phyloP scores from a whole-genome alignment of 1,140 invertebrate genomes.

The Nebria ingens region DNA sequence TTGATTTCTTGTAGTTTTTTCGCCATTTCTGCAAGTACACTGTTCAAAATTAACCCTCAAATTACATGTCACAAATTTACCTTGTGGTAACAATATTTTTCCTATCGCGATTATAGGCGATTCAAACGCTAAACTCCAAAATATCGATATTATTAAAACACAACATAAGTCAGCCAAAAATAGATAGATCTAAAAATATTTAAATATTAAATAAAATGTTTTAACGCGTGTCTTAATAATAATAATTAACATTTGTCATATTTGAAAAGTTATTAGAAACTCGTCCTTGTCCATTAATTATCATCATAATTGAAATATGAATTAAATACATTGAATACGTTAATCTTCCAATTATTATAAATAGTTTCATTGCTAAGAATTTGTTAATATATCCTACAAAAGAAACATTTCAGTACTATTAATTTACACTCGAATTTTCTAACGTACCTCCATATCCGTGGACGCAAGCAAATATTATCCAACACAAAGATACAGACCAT shows the following conservation, averaged over 20 bases:
- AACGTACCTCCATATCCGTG: constrained; percentile 47
- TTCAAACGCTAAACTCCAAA: constrained; percentile 20
- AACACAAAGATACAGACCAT: constrained; percentile 47
- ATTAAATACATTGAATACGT: constrained; percentile 25
- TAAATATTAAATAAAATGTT: constrained; percentile 2
- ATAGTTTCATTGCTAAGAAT: constrained; percentile 19
- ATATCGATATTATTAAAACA: constrained; percentile 11
- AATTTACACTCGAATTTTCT: neutral
- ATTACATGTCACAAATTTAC: no score
- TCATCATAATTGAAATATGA: constrained; percentile 17
- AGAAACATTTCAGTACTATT: neutral
- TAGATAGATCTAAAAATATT: constrained; percentile 16
- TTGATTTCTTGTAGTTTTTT: no score
- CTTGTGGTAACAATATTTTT: constrained; percentile 12
- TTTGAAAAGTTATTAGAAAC: constrained; percentile 15
- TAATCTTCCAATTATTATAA: constrained; percentile 21
- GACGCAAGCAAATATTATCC: constrained; percentile 56
- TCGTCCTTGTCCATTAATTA: constrained; percentile 10
- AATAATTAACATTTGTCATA: constrained; percentile 15
- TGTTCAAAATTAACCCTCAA: no score
- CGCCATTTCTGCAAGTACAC: no score
- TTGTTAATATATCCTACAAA: constrained; percentile 23
- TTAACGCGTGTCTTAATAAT: neutral
- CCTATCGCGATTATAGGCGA: constrained; percentile 18
- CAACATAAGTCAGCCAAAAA: constrained; percentile 16